Base-by-base conservation (phyloP, 2,113 vertebrate genomes). In the Larimichthys crocea region DNA sequence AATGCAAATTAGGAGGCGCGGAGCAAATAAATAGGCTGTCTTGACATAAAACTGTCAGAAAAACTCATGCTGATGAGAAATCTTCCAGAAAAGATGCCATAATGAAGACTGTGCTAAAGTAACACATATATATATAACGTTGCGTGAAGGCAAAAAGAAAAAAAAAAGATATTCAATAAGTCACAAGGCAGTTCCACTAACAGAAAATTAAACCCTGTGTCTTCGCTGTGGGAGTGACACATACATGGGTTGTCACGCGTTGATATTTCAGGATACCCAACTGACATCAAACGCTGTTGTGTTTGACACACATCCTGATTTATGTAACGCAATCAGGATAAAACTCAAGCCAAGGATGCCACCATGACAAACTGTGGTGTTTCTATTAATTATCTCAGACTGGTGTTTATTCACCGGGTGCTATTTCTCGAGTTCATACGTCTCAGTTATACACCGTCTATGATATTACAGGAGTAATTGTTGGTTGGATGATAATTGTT, bases 401-500 rank as follows among this genome's bases (percentile, higher is more conserved):
- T 31, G 57, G 14, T 56, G 73, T 65, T 82, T n/a, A 56, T 75
- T 66, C 50, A 61, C n/a, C n/a, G 19, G 9, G 29, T 62, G 40
- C 65, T 3, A 1, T 10, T 20, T 11, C 57, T 68, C 44, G 73
- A 50, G 50, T 62, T 76, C n/a, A 48, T 73, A 57, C 65, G 24
- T 65, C 60, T 17, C 4, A 26, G 52, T 49, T 57, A 29, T 31
- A 53, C 35, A 22, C 64, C 29, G 70, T 77, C 60, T 56, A 1
- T 67, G 48, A 80, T 82, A 42, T 49, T 66, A 48, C 59, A 71
- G 65, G 73, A 69, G 76, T 68, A 76, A 53, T 52, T n/a, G 64
- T 67, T 53, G 62, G 29, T 17, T 63, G 67, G 83, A 83, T 14
- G 69, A 42, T 88, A 89, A 92, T 90, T 89, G 85, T 62, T 91